These are phyloP conservation scores for Circaetus cinerascens DNA, from an alignment of 2,113 vertebrate genomes.

Conservation along the genomic window DNA sequence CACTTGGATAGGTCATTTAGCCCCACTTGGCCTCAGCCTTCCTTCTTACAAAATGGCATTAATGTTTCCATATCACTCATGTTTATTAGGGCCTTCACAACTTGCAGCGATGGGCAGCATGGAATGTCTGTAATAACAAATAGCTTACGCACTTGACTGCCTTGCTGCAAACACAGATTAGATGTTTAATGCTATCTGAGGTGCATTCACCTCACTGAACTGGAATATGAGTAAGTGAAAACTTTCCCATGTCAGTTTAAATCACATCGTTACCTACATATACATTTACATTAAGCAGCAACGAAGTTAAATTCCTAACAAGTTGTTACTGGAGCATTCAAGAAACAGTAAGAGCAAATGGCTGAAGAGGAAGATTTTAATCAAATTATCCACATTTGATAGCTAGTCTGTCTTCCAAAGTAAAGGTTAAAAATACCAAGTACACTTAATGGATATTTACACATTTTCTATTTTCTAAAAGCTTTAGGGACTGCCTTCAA, in stretches of 20 bases:
- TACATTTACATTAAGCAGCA: background rate
- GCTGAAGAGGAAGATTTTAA: background rate
- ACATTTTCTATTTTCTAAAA: background rate
- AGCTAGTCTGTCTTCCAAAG: background rate
- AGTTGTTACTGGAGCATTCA: background rate
- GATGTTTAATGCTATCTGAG: background rate
- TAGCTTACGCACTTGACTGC: background rate
- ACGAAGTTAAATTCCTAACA: background rate
- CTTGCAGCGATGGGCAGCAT: background rate
- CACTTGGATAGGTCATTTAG: background rate
- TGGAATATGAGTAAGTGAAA: background rate
- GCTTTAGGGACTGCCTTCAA: background rate
- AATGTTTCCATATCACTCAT: background rate
- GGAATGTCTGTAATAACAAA: background rate
- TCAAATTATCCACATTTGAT: background rate
- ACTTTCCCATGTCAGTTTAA: background rate
- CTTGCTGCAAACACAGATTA: background rate
- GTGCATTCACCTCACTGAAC: slow-evolving; percentile 4
- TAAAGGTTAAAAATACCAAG: background rate
- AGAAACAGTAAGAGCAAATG: background rate
- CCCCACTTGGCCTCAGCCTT: background rate
- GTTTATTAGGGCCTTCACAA: background rate
- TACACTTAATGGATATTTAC: background rate
- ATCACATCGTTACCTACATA: background rate
- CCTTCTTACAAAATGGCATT: background rate